Evolutionary conservation across 2,113 vertebrate species (phyloP), one percentile per base, ranked within the genome.

Genomic region (Leptosomus discolor): DNA sequence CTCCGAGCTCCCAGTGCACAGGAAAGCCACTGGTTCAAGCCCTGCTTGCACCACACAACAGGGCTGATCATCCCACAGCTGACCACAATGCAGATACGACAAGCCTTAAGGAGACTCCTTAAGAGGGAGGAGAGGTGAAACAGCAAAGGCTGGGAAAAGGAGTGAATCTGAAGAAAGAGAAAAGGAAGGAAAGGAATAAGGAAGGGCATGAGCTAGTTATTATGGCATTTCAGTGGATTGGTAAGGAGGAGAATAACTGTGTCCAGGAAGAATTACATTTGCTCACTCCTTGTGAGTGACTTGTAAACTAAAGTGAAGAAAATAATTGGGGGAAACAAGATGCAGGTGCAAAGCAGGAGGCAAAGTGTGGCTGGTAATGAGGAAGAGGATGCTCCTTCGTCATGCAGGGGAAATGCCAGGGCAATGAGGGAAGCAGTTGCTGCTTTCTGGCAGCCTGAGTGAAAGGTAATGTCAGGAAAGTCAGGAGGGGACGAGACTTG

Each of bases 341-440:
- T 84, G 80, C 85, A 97, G 92, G 88, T 97, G 95, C 82, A 94
- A 93, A 95, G 45, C 65, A 93, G 79, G 48, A 14, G 46, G 71
- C 54, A 84, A 77, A 92, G 69, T 3, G 6, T 43, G 58, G 37
- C 56, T 43, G 12, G 43, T 95, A 96, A 96, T 57, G 90, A 97
- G 90, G 92, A 97, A 94, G 82, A 87, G 86, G 90, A 92, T 63
- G 96, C 95, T 97, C 93, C 92, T 95, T 91, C 30, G 6, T 88
- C 67, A 57, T 0, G 0, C 6, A 2, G 48, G 74, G 71, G 80
- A 96, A 96, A 70, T 24, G 34, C 71, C 94, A 94, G 73, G 83
- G 88, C 73, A 96, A 83, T 12, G 23, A 68, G 70, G 56, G 90
- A 92, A 93, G 77, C 90, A 97, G 96, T 93, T 97, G 95, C 80